phyloP scores from a whole-genome alignment of 2,113 vertebrate genomes.

The Synchiropus splendidus region DNA sequence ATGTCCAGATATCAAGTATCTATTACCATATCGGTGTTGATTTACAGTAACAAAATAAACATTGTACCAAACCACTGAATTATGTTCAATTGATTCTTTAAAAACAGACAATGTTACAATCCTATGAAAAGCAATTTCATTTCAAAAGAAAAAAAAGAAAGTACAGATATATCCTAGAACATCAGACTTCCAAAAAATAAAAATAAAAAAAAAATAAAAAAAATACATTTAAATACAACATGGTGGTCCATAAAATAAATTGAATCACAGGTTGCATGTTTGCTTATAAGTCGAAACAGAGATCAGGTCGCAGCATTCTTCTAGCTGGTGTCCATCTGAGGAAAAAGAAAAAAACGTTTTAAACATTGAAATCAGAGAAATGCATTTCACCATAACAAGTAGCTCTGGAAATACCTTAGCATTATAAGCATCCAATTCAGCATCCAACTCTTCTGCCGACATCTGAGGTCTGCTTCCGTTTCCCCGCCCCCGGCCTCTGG shows the following conservation, averaged over 20 bases:
- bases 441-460: slow-evolving; percentile 94
- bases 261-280: background rate
- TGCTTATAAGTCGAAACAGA: background rate
- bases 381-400: accelerated
- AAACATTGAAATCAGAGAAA: background rate
- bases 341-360: slow-evolving; percentile 4
- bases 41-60: slow-evolving; percentile 11
- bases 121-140: background rate
- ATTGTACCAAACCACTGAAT: slow-evolving; percentile 4
- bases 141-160: slow-evolving; percentile 12
- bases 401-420: slow-evolving; percentile 73
- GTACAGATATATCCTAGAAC: slow-evolving; percentile 54
- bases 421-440: slow-evolving; percentile 96
- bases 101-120: background rate
- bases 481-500: slow-evolving; percentile 77
- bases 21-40: slow-evolving; percentile 19
- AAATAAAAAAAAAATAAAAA: slow-evolving; percentile 45
- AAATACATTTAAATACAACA: background rate
- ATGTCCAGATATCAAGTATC: slow-evolving; percentile 25
- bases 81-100: slow-evolving; percentile 1
- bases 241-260: slow-evolving; percentile 4
- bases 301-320: background rate
- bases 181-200: slow-evolving; percentile 48
- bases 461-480: slow-evolving; percentile 75
- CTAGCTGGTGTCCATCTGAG: slow-evolving; percentile 94